Conservation (phyloP, 2,113 vertebrate genomes). For the Neoarius graeffei region DNA sequence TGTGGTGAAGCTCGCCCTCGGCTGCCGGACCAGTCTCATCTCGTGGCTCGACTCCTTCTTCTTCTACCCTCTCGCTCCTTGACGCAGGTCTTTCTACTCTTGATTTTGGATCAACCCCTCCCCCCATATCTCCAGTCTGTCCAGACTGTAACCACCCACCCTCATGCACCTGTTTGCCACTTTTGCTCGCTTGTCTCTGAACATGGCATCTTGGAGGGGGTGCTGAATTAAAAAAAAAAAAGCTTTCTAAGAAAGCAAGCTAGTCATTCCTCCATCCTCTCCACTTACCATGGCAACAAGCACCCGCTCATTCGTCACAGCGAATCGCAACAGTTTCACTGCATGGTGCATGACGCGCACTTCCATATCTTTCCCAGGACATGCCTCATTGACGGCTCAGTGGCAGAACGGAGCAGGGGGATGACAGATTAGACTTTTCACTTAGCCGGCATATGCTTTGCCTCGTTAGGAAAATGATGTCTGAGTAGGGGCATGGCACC, state of each 20-base stretch:
- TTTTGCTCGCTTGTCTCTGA: conserved; percentile 11
- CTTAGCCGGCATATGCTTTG: conserved; percentile 65
- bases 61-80: conserved; percentile 71
- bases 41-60: conserved; percentile 68
- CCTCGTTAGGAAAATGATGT: conserved; percentile 58
- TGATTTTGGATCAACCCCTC: conserved; percentile 65
- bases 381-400: conserved; percentile 53
- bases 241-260: conserved; percentile 35
- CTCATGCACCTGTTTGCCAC: conserved; percentile 36
- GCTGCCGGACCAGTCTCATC: conserved; percentile 70
- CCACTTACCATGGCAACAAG: conserved; percentile 43
- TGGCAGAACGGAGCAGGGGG: conserved; percentile 47
- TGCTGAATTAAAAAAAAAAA: conserved; percentile 17
- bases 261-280: conserved; percentile 29
- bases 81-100: conserved; percentile 68
- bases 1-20: conserved; percentile 70
- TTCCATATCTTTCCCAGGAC: conserved; percentile 51
- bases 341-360: conserved; percentile 45
- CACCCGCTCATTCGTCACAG: conserved; percentile 46
- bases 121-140: conserved; percentile 52
- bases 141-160: conserved; percentile 42
- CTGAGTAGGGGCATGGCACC: conserved; percentile 55
- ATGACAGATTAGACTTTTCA: conserved; percentile 61
- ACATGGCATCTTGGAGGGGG: conserved; percentile 19
- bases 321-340: conserved; percentile 51